Base-by-base conservation (phyloP, 2,888 invertebrate genomes). In the Acleris cristana region DNA sequence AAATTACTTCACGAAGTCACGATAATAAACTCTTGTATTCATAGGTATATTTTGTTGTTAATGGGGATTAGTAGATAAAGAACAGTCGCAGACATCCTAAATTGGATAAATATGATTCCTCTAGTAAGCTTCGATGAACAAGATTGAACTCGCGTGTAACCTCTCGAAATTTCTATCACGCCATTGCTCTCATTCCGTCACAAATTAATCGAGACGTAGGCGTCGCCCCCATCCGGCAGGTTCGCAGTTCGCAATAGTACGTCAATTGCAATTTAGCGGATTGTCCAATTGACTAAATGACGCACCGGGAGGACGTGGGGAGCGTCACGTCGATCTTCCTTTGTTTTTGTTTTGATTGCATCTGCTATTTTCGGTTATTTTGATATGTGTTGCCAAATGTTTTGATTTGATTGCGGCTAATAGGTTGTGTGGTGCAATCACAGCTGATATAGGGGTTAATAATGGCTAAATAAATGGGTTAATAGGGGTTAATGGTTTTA, bases 211-310 rank as follows among this genome's bases (percentile, higher is more conserved):
- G n/a, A 19, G 8, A n/a, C 30, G 49, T 49, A 59, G 59, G 59
- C 49, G 59, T 59, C 49, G 30, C 21, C 16, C 21, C n/a, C 45
- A 57, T 59, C 59, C 59, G 59, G 49, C 34, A 45, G 8, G 30
- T 49, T 30, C 58, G 48, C 58, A 26, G 8, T 71, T 70, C 61
- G 71, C 69, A 70, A 53, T 48, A 48, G 18, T 69, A 30, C 65
- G 66, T 69, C 65, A 70, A 19, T 64, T 68, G 62, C 74, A 75
- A 75, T 75, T 74, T 68, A 62, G 70, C 70, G 70, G 70, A 78
- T 77, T 75, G 76, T 65, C 69, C 61, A 74, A 77, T 78, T 71
- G 73, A 4, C 18, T 51, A 21, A 51, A 51, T 60, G 59, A 60
- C 59, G 59, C 59, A 19, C 57, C 8, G 58, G 51, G 34, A 55